Conservation (phyloP, 2,888 invertebrate genomes). For the Acronicta psi region DNA sequence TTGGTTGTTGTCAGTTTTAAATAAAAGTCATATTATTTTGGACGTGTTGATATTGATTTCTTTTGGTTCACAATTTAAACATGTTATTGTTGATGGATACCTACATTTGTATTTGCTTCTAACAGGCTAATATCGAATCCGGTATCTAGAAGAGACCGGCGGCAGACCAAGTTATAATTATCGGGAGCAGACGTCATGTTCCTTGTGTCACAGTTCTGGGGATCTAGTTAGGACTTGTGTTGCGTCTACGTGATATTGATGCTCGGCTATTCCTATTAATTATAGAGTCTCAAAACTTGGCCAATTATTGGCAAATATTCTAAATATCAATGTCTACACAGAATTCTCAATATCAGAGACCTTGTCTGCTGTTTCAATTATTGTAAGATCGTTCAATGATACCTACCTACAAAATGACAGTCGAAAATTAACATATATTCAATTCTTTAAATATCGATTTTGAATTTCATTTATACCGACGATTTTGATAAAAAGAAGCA, state of each 20-base stretch:
- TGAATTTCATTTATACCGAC: too few relatives aligned
- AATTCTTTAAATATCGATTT: too few relatives aligned
- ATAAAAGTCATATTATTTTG: too few relatives aligned
- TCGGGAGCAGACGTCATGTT: slow-evolving; percentile 25
- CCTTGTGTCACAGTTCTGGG: slow-evolving; percentile 29
- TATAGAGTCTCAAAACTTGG: slow-evolving; percentile 25
- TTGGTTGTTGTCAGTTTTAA: too few relatives aligned
- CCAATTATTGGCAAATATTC: slow-evolving; percentile 20
- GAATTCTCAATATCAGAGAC: background rate
- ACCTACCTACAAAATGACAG: too few relatives aligned
- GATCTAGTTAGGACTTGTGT: slow-evolving; percentile 48
- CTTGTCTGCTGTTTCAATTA: background rate
- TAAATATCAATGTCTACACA: background rate
- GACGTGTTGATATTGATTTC: too few relatives aligned
- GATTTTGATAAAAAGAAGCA: too few relatives aligned
- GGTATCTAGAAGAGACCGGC: slow-evolving; percentile 14
- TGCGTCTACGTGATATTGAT: slow-evolving; percentile 33
- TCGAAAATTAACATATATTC: too few relatives aligned
- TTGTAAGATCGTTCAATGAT: too few relatives aligned
- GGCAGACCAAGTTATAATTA: slow-evolving; percentile 46
- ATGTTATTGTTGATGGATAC: too few relatives aligned
- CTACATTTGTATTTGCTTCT: slow-evolving; percentile 15
- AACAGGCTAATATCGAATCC: slow-evolving; percentile 32
- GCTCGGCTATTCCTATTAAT: slow-evolving; percentile 21
- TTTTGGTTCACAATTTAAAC: too few relatives aligned